A percentile compares a stretch with the other conserved stretches of the same genome.
These are phyloP conservation scores for Mesembrinibis cayennensis DNA, from an alignment of 2,113 vertebrate genomes.

Conservation along the genomic window DNA sequence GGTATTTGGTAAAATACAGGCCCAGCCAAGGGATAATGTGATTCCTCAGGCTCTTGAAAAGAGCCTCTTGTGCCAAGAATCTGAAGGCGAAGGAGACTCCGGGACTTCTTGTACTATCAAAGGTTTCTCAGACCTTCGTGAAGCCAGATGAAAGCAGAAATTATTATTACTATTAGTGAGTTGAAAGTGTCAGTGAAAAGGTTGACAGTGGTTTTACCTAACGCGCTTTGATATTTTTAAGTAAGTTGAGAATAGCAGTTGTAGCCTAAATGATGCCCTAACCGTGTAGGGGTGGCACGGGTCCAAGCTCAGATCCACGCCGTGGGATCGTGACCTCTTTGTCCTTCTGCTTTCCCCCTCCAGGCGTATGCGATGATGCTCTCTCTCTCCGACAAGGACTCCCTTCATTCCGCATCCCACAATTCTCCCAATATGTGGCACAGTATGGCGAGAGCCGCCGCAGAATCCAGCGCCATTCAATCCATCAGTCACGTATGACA, in stretches of 20 bases:
- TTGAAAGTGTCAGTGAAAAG: not conserved
- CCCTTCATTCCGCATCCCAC: conserved; percentile 87
- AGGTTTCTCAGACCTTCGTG: conserved; percentile 19
- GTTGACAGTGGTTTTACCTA: conserved; percentile 40
- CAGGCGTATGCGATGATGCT: conserved; percentile 99
- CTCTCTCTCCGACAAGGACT: conserved; percentile 94
- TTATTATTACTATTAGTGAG: not conserved
- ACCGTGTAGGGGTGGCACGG: fast-evolving
- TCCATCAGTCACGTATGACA: conserved; percentile 98
- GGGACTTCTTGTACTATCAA: conserved; percentile 13
- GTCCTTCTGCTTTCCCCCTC: not conserved
- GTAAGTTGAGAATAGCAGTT: not conserved
- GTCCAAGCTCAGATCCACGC: not conserved
- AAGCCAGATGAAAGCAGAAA: conserved; percentile 40
- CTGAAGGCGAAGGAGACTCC: conserved; percentile 10
- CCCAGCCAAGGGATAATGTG: conserved; percentile 29
- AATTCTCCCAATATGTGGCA: conserved; percentile 91
- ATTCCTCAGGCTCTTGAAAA: not conserved
- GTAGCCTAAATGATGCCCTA: not conserved
- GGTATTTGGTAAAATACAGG: not conserved
- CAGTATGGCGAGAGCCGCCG: conserved; percentile 89
- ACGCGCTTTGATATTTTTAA: not conserved
- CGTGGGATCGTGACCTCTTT: not conserved
- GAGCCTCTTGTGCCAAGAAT: conserved; percentile 1
- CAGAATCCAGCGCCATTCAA: conserved; percentile 93